These are phyloP conservation scores for Rotaria magnacalcarata DNA, from an alignment of 2,888 invertebrate species.

Conservation along the genomic window DNA sequence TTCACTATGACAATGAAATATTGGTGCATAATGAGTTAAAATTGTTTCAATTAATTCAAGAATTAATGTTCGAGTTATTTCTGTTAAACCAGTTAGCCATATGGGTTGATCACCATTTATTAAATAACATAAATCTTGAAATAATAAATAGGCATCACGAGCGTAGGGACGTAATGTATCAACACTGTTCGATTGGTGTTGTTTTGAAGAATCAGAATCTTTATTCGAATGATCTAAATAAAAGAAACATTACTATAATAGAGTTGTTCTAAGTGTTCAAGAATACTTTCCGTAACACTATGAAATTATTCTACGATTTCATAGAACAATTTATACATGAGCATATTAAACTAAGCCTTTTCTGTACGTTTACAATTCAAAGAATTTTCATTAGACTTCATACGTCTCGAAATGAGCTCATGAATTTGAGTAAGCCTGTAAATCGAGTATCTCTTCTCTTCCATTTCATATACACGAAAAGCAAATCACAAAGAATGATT, in stretches of 20 bases:
- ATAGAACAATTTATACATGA: too few species aligned
- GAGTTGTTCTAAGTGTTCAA: too few species aligned
- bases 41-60: constrained; percentile 35
- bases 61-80: constrained; percentile 28
- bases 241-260: background rate
- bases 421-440: too few species aligned
- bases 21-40: background rate
- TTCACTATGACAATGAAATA: constrained; percentile 62
- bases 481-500: too few species aligned
- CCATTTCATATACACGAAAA: too few species aligned
- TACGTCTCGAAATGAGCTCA: too few species aligned
- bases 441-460: too few species aligned
- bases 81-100: constrained; percentile 26
- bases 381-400: too few species aligned
- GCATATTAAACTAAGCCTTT: too few species aligned
- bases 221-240: constrained; percentile 9
- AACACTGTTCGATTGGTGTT: background rate
- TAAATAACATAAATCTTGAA: constrained; percentile 79
- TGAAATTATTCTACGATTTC: too few species aligned
- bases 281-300: too few species aligned
- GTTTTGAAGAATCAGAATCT: constrained; percentile 17
- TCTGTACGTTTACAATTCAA: too few species aligned
- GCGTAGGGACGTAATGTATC: constrained; percentile 24
- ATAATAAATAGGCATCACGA: constrained; percentile 47
- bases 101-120: constrained; percentile 19